A percentile compares a stretch with the other conserved stretches of the same genome.
Conservation (phyloP, 2,797 vertebrate genomes). For the Helarctos malayanus region DNA sequence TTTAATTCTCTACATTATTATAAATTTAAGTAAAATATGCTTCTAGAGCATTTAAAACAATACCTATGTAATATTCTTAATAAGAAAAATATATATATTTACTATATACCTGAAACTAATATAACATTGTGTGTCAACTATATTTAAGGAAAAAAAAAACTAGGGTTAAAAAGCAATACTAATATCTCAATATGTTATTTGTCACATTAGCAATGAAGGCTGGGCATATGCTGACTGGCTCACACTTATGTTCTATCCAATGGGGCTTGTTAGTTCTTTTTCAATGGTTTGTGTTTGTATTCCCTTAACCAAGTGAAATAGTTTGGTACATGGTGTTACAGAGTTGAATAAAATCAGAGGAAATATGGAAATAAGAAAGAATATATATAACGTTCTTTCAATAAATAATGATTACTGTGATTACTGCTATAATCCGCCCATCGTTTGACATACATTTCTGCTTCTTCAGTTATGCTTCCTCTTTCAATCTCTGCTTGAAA, state of each 20-base stretch:
- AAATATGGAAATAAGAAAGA: not conserved
- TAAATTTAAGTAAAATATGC: not conserved
- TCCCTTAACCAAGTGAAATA: not conserved
- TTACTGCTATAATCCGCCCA: not conserved
- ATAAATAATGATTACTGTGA: not conserved
- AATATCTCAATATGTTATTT: not conserved
- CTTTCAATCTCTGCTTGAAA: not conserved
- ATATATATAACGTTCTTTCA: not conserved
- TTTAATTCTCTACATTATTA: not conserved
- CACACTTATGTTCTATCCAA: not conserved
- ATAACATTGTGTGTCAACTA: not conserved
- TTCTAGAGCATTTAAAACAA: not conserved
- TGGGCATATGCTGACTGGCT: not conserved
- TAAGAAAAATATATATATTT: not conserved
- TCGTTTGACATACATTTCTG: not conserved
- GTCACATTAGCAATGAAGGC: not conserved
- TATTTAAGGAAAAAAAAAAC: not conserved
- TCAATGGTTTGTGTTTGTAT: not conserved
- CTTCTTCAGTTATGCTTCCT: not conserved
- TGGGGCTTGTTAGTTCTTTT: not conserved
- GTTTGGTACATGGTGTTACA: not conserved
- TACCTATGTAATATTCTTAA: not conserved
- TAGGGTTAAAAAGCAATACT: not conserved
- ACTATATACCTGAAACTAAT: not conserved
- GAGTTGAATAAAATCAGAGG: not conserved